phyloP scores from a whole-genome alignment of 2,888 invertebrate genomes.

The Incurvaria masculella region DNA sequence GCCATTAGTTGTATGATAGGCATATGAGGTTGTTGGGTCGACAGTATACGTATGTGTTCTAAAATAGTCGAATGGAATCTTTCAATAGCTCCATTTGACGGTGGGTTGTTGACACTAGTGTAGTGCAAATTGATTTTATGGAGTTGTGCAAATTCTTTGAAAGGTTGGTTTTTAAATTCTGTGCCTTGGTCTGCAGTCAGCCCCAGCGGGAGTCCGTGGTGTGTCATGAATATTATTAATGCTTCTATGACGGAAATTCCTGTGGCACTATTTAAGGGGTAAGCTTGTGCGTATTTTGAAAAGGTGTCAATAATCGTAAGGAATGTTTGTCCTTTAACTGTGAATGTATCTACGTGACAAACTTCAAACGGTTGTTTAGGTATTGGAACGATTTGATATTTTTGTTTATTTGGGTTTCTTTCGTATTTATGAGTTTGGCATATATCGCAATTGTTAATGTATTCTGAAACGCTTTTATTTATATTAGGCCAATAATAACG shows the following conservation, averaged over 20 bases:
- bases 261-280: background rate
- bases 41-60: no score
- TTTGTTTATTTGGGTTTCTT: background rate
- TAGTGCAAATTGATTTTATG: no score
- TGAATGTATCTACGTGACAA: background rate
- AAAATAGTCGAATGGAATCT: background rate
- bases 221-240: background rate
- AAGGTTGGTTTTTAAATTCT: background rate
- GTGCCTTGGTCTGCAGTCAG: background rate
- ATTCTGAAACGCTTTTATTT: background rate
- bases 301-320: background rate
- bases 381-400: background rate
- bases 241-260: background rate
- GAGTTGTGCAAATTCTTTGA: no score
- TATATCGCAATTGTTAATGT: no score
- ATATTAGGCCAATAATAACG: background rate
- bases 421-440: slow-evolving; percentile 6
- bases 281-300: background rate
- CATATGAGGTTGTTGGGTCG: no score
- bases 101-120: background rate
- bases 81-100: background rate
- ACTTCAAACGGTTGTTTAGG: background rate
- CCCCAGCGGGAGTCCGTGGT: background rate
- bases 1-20: no score
- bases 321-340: background rate